Evolutionary conservation across 2,113 vertebrate genomes (phyloP).

Genomic region (Sula dactylatra): DNA sequence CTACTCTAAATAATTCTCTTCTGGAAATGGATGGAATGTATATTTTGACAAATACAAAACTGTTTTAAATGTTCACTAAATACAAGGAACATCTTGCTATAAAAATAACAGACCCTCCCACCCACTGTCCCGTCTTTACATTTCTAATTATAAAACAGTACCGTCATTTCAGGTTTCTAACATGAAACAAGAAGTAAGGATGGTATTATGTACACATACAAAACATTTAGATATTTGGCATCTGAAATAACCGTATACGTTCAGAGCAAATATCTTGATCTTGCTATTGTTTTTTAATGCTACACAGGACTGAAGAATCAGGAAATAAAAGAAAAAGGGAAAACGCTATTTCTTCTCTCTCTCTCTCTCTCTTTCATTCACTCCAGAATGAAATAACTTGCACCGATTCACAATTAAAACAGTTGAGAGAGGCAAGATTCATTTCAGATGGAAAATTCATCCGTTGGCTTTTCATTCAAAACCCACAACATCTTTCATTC

Average conservation of each 20-base stretch:
- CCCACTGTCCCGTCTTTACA: conserved; percentile 34
- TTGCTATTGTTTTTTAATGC: conserved; percentile 11
- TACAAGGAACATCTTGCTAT: conserved; percentile 70
- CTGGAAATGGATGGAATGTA: conserved; percentile 76
- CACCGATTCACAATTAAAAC: neutral
- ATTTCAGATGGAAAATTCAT: neutral
- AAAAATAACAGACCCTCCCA: conserved; percentile 73
- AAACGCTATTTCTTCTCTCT: neutral
- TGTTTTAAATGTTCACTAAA: conserved; percentile 67
- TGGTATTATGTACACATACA: conserved; percentile 50
- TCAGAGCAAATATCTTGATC: conserved; percentile 57
- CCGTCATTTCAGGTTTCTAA: conserved; percentile 54
- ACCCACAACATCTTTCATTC: neutral
- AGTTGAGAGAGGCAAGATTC: neutral
- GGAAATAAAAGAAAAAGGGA: neutral
- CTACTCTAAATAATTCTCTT: conserved; percentile 51
- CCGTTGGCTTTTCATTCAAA: neutral
- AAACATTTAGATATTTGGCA: conserved; percentile 56
- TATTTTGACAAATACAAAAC: conserved; percentile 76
- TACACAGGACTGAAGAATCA: neutral
- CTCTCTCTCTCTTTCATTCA: neutral
- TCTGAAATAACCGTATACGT: conserved; percentile 62
- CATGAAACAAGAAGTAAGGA: conserved; percentile 51
- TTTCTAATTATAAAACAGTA: conserved; percentile 75
- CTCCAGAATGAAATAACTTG: neutral